Percentiles rank a stretch among this genome's conserved stretches.
phyloP scores from a whole-genome alignment of 2,888 invertebrate genomes.

The Nephrotoma appendiculata region DNA sequence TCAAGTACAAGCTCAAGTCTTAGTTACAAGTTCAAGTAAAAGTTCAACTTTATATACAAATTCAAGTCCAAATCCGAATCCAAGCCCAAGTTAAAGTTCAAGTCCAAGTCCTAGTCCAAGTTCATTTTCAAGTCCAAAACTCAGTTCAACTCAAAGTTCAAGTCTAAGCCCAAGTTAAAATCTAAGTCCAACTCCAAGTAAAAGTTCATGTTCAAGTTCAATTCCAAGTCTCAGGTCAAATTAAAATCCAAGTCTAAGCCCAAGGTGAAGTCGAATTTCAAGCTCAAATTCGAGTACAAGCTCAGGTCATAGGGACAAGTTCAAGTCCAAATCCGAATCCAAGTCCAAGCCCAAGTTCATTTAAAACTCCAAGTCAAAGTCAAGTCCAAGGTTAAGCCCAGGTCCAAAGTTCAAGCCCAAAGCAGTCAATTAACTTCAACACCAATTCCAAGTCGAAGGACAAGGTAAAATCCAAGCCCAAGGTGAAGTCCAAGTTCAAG shows the following conservation, averaged over 20 bases:
- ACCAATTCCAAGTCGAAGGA: not conserved
- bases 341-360: not conserved
- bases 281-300: too few relatives aligned
- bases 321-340: not conserved
- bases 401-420: not conserved
- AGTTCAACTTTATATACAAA: not conserved
- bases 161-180: not conserved
- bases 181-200: not conserved
- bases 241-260: not conserved
- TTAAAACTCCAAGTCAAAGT: not conserved
- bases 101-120: not conserved
- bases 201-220: not conserved
- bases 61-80: not conserved
- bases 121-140: not conserved
- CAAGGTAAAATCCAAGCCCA: not conserved
- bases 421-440: too few relatives aligned
- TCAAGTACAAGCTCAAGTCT: not conserved
- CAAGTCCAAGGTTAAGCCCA: not conserved
- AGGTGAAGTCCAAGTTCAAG: too few relatives aligned
- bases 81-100: not conserved
- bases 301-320: too few relatives aligned
- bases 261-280: not conserved
- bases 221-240: too few relatives aligned
- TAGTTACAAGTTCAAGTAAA: not conserved
- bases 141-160: not conserved